These are phyloP conservation scores for Coenonympha glycerion DNA, from an alignment of 2,888 invertebrate genomes.

Conservation along the genomic window DNA sequence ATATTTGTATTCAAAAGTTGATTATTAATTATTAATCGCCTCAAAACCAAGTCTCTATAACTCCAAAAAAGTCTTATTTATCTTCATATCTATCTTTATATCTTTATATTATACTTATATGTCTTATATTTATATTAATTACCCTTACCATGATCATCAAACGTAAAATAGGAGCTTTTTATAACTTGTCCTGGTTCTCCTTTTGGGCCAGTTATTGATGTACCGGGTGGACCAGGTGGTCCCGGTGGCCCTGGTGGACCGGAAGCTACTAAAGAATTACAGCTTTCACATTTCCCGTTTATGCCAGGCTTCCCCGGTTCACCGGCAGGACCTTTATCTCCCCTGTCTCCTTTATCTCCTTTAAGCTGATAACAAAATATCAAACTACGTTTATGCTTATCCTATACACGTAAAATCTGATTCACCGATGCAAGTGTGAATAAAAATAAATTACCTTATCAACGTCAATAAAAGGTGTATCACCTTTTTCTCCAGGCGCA, in stretches of 20 bases:
- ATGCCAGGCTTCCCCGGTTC: conserved; percentile 39
- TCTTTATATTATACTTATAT: no score
- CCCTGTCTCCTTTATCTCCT: conserved; percentile 54
- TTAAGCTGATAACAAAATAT: conserved; percentile 39
- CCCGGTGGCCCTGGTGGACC: conserved; percentile 28
- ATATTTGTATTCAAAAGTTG: no score
- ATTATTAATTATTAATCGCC: no score
- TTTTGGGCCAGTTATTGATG: conserved; percentile 51
- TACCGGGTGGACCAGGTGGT: conserved; percentile 43
- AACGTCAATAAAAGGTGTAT: conserved; percentile 38
- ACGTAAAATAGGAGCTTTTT: conserved; percentile 11
- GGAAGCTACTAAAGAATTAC: not conserved
- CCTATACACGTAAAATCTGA: not conserved
- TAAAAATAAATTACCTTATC: conserved; percentile 37
- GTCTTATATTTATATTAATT: no score
- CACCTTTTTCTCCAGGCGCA: conserved; percentile 42
- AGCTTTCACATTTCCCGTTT: conserved; percentile 27
- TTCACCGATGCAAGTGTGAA: not conserved
- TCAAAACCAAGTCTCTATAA: no score
- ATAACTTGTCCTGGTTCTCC: conserved; percentile 49
- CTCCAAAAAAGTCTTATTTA: no score
- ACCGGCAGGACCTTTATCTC: conserved; percentile 43
- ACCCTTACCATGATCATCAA: conserved; percentile 2
- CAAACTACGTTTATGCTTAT: not conserved
- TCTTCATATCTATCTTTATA: no score